A percentile compares a stretch with the other conserved stretches of the same genome.
phyloP scores from a whole-genome alignment of 2,888 invertebrate species.

The Poecilus cupreus region DNA sequence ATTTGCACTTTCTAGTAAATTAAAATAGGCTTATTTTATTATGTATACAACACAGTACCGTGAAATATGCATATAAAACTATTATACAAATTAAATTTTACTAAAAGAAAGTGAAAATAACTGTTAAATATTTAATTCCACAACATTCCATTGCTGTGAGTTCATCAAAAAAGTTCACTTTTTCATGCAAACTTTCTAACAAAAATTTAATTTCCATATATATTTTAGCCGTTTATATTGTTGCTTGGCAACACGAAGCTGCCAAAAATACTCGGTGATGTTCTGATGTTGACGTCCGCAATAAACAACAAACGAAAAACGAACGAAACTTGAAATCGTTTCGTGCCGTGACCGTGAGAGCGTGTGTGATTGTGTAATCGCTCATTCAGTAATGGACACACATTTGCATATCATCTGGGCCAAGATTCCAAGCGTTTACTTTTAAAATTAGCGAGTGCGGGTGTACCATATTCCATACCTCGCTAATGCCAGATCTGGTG shows the following conservation, averaged over 20 bases:
- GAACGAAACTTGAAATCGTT: neutral
- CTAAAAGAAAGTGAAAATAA: conserved; percentile 17
- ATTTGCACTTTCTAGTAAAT: neutral
- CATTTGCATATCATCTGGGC: conserved; percentile 6
- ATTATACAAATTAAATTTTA: neutral
- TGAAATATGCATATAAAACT: neutral
- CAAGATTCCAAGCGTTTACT: neutral
- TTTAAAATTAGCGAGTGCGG: conserved; percentile 8
- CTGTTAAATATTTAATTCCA: neutral
- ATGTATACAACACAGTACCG: neutral
- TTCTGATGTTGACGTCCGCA: conserved; percentile 15
- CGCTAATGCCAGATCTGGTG: neutral
- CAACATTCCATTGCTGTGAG: neutral
- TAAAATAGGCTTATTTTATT: neutral
- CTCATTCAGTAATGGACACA: conserved; percentile 22
- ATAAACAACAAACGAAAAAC: conserved; percentile 17
- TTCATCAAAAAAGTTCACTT: neutral
- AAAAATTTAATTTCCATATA: neutral
- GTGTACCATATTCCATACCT: neutral
- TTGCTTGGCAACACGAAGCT: conserved; percentile 4
- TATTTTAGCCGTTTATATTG: neutral
- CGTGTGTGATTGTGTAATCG: conserved; percentile 3
- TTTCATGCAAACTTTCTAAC: neutral
- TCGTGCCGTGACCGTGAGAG: conserved; percentile 22
- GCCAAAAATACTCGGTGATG: conserved; percentile 31